A percentile compares a stretch with the other conserved stretches of the same genome.
Evolutionary conservation across 2,113 vertebrate species (phyloP).

Genomic region (Erinaceus europaeus): DNA sequence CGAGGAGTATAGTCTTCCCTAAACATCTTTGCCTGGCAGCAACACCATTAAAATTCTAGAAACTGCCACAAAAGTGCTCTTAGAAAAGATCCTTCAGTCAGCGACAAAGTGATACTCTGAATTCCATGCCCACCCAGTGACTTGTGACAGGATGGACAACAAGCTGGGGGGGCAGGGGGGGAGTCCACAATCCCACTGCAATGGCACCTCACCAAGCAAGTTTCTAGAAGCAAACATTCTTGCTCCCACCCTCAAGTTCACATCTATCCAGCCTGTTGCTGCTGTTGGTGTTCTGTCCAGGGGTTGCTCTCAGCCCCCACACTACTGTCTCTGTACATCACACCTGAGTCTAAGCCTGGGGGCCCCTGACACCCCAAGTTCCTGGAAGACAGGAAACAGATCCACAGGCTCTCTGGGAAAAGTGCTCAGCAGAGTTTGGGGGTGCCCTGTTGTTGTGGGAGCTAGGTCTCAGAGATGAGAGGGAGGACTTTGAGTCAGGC

Average conservation of each 20-base stretch:
- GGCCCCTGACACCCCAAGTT: too few species aligned
- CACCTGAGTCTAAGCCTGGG: fast-evolving
- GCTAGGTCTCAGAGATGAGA: neutral
- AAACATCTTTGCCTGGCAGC: neutral
- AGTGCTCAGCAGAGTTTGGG: neutral
- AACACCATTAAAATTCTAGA: neutral
- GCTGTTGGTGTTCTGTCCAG: neutral
- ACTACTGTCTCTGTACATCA: neutral
- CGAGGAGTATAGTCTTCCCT: neutral
- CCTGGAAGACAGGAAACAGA: neutral
- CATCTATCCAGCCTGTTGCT: neutral
- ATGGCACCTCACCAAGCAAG: neutral
- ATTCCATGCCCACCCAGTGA: neutral
- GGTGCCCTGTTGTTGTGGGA: neutral
- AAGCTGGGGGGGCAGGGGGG: neutral
- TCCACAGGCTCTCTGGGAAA: neutral
- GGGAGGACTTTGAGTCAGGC: neutral
- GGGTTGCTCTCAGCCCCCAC: neutral
- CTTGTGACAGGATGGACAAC: neutral
- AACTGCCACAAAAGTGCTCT: neutral
- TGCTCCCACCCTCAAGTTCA: neutral
- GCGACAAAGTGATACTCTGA: neutral
- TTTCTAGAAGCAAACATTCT: conserved; percentile 8
- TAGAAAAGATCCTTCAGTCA: neutral
- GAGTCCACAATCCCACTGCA: neutral